Percentiles rank a stretch among this genome's conserved stretches.
phyloP scores from a whole-genome alignment of 30 jellyfish, hydroid and myxozoan genomes.

The Cassiopea andromeda region DNA sequence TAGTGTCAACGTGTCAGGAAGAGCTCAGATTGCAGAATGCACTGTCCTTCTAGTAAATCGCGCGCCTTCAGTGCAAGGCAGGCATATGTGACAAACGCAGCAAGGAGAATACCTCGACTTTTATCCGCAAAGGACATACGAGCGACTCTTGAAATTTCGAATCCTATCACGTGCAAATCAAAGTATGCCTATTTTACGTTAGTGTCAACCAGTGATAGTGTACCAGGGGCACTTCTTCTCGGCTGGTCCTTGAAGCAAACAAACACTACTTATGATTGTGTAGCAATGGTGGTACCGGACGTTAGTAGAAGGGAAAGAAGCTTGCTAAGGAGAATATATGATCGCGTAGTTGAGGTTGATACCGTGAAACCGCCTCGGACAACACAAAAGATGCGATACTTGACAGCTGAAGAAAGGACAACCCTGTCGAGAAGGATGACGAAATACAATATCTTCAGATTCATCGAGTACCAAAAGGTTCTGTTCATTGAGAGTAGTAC shows the following conservation, averaged over 20 bases:
- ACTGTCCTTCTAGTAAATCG: neutral
- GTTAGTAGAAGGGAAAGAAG: slow-evolving; percentile 27
- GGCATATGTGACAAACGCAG: neutral
- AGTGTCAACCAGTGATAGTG: slow-evolving; percentile 33
- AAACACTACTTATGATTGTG: slow-evolving; percentile 42
- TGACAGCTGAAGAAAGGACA: slow-evolving; percentile 17
- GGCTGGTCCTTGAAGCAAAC: slow-evolving; percentile 64
- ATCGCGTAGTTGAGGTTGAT: slow-evolving; percentile 54
- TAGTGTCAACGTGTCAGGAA: too few species aligned
- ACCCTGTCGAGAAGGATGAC: slow-evolving; percentile 34
- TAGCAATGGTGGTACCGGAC: slow-evolving; percentile 54
- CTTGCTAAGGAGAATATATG: slow-evolving; percentile 8
- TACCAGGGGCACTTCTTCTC: slow-evolving; percentile 63
- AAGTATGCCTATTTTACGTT: slow-evolving; percentile 62
- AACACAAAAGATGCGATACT: neutral
- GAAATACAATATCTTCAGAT: slow-evolving; percentile 59
- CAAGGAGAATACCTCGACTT: slow-evolving; percentile 32
- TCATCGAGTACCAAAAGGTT: slow-evolving; percentile 64
- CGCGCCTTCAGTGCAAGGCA: slow-evolving; percentile 23
- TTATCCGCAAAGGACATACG: slow-evolving; percentile 64
- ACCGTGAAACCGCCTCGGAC: neutral
- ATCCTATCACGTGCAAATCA: slow-evolving; percentile 11
- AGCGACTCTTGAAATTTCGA: slow-evolving; percentile 24
- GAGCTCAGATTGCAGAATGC: neutral
- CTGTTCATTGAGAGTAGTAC: slow-evolving; percentile 35